phyloP scores from a whole-genome alignment of 2,888 invertebrate genomes.

The Panopea generosa region DNA sequence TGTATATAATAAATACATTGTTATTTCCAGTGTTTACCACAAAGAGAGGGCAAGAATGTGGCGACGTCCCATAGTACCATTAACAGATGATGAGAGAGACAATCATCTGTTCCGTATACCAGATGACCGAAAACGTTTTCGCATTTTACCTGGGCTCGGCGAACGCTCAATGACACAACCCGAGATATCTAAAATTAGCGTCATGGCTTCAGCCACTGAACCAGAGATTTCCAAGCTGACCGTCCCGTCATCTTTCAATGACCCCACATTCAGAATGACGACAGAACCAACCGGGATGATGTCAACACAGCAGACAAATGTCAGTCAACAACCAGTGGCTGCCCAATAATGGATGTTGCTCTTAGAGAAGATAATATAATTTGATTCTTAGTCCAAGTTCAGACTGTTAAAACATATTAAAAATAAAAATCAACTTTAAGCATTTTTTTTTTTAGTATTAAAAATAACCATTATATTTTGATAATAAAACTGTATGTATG shows the following conservation, averaged over 20 bases:
- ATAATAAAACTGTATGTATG: too few species aligned
- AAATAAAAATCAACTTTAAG: too few species aligned
- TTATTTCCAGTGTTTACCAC: slow-evolving; percentile 77
- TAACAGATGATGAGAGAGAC: slow-evolving; percentile 76
- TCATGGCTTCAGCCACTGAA: slow-evolving; percentile 16
- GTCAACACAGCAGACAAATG: slow-evolving; percentile 28
- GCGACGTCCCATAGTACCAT: slow-evolving; percentile 69
- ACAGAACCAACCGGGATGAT: slow-evolving; percentile 25
- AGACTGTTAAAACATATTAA: too few species aligned
- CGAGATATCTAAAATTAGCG: slow-evolving; percentile 27
- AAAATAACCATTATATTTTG: too few species aligned
- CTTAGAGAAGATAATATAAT: too few species aligned
- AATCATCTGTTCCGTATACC: slow-evolving; percentile 78
- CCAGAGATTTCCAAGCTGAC: slow-evolving; percentile 31
- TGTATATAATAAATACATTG: too few species aligned
- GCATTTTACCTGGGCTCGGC: slow-evolving; percentile 51
- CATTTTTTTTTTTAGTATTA: too few species aligned
- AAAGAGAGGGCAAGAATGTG: slow-evolving; percentile 71
- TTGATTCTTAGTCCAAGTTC: too few species aligned
- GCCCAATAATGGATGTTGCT: too few species aligned
- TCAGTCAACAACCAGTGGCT: slow-evolving; percentile 13
- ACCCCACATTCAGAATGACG: slow-evolving; percentile 33
- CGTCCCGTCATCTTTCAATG: slow-evolving; percentile 36
- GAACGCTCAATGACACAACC: slow-evolving; percentile 50
- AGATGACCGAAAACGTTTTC: slow-evolving; percentile 64